Percentiles rank a stretch among this genome's conserved stretches.
Evolutionary conservation across 2,797 vertebrate species (phyloP).

Genomic region (Lacerta viridis): DNA sequence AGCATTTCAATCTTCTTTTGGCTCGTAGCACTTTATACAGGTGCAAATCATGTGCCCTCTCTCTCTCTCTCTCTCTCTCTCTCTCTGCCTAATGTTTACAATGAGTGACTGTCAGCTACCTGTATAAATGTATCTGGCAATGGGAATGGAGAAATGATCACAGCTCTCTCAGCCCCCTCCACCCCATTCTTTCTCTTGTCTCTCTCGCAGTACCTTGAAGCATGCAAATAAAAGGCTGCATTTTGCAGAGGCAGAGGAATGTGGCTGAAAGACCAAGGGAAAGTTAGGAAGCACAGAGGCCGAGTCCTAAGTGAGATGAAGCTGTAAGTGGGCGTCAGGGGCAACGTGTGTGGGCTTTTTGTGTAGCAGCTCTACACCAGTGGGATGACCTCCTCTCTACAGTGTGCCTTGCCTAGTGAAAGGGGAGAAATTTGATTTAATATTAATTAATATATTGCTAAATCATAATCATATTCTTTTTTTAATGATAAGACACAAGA

Average conservation of each 20-base stretch:
- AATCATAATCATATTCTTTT: too few species aligned
- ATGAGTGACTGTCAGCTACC: constrained; percentile 32
- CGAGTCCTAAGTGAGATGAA: too few species aligned
- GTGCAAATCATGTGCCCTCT: not conserved
- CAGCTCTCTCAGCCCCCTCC: not conserved
- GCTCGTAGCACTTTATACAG: not conserved
- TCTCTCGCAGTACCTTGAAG: not conserved
- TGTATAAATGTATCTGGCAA: constrained; percentile 41
- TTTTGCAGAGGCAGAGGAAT: constrained; percentile 17
- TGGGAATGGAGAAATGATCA: not conserved
- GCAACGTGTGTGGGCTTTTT: too few species aligned
- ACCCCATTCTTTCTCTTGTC: constrained; percentile 4
- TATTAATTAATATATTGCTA: too few species aligned
- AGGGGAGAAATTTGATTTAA: too few species aligned
- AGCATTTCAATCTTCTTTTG: constrained; percentile 53
- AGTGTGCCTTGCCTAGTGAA: too few species aligned
- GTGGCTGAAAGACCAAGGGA: not conserved
- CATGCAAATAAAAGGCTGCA: constrained; percentile 39
- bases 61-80: not conserved
- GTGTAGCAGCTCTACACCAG: too few species aligned
- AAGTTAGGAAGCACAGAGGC: not conserved
- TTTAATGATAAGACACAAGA: too few species aligned
- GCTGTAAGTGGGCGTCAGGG: too few species aligned
- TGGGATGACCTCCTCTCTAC: too few species aligned
- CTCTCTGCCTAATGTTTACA: not conserved